Base-by-base conservation (phyloP, 2,888 invertebrate species). In the Lasioglossum zephyrum region DNA sequence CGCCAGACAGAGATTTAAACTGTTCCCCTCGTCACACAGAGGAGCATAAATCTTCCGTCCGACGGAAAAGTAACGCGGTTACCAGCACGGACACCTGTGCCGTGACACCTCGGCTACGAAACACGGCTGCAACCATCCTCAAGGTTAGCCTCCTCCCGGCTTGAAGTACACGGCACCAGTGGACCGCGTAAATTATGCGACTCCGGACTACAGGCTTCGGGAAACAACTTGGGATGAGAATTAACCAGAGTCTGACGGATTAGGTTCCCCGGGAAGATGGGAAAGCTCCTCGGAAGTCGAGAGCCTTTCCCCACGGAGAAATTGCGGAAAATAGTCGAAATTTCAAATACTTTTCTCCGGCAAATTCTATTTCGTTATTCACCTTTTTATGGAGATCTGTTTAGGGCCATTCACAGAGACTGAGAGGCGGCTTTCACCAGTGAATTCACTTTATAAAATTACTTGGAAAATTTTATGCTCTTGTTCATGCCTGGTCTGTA, bases 1-100 rank as follows among this genome's bases (percentile, higher is more conserved):
- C 39, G 47, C 22, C 47, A 44, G 22, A 47, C 39, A 85, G 70
- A 86, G 86, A 86, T 86, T 86, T 86, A 86, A 86, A 81, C 70
- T 74, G 63, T 66, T 69, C 73, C 66, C 66, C 75, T 69, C 66
- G 73, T 73, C 77, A 53, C 77, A 31, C 66, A 16, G 63, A 44
- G 66, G 22, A 66, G 66, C 36, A 66, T 66, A 66, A 66, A 66
- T 66, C 66, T 66, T 66, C 36, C 36, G 66, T 18, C 66, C 8
- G 36, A 66, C 66, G 31, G 36, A 36, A 66, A 66, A 66, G 66
- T 66, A 66, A 36, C 66, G 66, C 66, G 36, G 66, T n/a, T 31
- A 31, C 66, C 31, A 18, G 8, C 36, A 6, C 31, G 66, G 66
- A 36, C 66, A 66, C 66, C 66, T 66, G 66, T 31, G 66, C 36